Evolutionary conservation across 92 coral and sea anemone genomes (phyloP), one percentile per base, ranked within the genome.

Genomic region (Plumapathes pennacea): DNA sequence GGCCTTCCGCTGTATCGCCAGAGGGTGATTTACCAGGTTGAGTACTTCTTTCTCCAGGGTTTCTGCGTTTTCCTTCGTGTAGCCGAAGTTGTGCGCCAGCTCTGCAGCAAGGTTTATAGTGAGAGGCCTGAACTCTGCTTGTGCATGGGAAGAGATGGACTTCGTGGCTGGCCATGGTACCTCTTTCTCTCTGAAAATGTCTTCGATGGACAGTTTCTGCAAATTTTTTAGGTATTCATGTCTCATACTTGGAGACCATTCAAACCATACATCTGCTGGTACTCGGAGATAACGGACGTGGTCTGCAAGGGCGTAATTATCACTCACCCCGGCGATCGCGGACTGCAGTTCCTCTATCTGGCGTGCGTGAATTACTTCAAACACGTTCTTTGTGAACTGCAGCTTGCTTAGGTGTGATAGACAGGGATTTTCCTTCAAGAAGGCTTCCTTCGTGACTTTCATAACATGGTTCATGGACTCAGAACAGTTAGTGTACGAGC

Each of bases 291-390:
- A 71, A 4, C 39, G 5, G 10, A 24, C 64, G 40, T 43, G n/a
- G 25, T 78, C 69, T 2, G 74, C 72, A 14, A 82, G 85, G 14
- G 33, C 50, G 37, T 83, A 83, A 33, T 69, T 65, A 25, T 83
- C 67, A 27, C 90, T 77, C 22, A 77, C 21, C 31, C 81, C 85
- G 47, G 71, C 69, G 21, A 64, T 28, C 41, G 80, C 84, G 11
- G 56, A 57, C 21, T 64, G 52, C 12, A 64, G 38, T 64, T 74
- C 67, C 29, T 74, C 67, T 19, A 28, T 32, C 32, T 77, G 71
- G 10, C 64, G 69, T 2, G 18, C 22, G 47, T 83, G 71, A 9
- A 83, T 60, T 56, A 26, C 76, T 66, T 77, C 76, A 18, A 82
- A 82, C n/a, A 83, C 80, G 20, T 74, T 42, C 8, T 38, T 56